These are phyloP conservation scores for Scaptomyza pallida DNA, from an alignment of 1,140 invertebrate genomes.

Conservation along the genomic window DNA sequence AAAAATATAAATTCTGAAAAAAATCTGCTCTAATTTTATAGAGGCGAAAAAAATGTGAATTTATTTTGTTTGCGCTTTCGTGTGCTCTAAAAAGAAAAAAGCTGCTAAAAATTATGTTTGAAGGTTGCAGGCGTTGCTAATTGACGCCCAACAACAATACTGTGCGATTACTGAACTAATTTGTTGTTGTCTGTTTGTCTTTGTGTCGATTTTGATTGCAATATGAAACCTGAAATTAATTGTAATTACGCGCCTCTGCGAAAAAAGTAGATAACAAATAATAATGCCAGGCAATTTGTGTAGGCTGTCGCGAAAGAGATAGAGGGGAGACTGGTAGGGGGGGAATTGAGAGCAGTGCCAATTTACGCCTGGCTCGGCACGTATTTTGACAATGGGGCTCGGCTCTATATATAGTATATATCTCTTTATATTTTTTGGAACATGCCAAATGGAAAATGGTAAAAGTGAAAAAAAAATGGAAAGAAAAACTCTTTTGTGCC, in stretches of 20 bases:
- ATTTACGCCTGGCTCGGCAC: slow-evolving; percentile 57
- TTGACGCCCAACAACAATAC: slow-evolving; percentile 29
- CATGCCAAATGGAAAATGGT: slow-evolving; percentile 25
- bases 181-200: slow-evolving; percentile 31
- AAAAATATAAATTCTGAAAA: neutral
- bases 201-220: slow-evolving; percentile 68
- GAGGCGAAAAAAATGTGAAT: slow-evolving; percentile 12
- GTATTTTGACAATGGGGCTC: slow-evolving; percentile 44
- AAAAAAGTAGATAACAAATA: slow-evolving; percentile 35
- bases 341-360: neutral
- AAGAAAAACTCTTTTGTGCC: slow-evolving; percentile 1
- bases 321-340: neutral
- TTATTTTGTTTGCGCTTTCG: neutral
- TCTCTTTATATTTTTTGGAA: neutral
- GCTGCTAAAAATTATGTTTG: slow-evolving; percentile 10
- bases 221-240: slow-evolving; percentile 77
- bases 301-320: neutral
- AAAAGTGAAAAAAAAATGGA: slow-evolving; percentile 40
- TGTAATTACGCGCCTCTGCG: slow-evolving; percentile 55
- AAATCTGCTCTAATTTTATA: neutral
- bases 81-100: slow-evolving; percentile 23
- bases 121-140: slow-evolving; percentile 43
- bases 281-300: slow-evolving; percentile 31
- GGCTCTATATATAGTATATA: no score
- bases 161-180: slow-evolving; percentile 50